A percentile compares a stretch with the other conserved stretches of the same genome.
These are phyloP conservation scores for Otocyon megalotis DNA, from an alignment of 2,113 vertebrate genomes.

Conservation along the genomic window DNA sequence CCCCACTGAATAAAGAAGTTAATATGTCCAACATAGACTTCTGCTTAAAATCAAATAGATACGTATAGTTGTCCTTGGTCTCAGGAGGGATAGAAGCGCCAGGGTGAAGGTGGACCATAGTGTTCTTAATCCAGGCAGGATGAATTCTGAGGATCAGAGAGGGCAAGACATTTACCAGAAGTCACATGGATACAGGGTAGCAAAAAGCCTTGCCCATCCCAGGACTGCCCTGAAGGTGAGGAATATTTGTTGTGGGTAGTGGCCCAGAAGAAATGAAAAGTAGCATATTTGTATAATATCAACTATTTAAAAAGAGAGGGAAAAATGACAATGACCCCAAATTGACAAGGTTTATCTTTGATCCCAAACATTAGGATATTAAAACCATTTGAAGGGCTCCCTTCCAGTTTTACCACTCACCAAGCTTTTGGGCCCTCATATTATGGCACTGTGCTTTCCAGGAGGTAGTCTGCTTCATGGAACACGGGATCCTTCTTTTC, in stretches of 20 bases:
- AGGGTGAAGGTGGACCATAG: background rate
- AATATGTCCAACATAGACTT: background rate
- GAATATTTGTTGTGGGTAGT: background rate
- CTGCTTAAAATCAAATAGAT: background rate
- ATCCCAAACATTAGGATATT: background rate
- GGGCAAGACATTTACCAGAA: background rate
- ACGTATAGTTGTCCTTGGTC: background rate
- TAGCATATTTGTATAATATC: fast-evolving
- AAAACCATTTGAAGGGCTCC: background rate
- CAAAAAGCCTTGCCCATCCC: background rate
- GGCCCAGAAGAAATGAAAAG: background rate
- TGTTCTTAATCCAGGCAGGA: background rate
- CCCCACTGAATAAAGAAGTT: background rate
- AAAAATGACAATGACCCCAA: background rate
- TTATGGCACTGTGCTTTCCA: fast-evolving
- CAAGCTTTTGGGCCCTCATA: fast-evolving
- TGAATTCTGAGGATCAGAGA: background rate
- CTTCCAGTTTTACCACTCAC: fast-evolving
- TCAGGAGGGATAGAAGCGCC: background rate
- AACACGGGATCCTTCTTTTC: background rate
- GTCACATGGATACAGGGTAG: background rate
- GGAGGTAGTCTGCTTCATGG: background rate
- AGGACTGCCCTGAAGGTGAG: background rate
- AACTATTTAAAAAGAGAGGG: background rate
- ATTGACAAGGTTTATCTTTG: background rate